Base-by-base conservation (phyloP, 2,113 vertebrate species). In the Pithys albifrons region DNA sequence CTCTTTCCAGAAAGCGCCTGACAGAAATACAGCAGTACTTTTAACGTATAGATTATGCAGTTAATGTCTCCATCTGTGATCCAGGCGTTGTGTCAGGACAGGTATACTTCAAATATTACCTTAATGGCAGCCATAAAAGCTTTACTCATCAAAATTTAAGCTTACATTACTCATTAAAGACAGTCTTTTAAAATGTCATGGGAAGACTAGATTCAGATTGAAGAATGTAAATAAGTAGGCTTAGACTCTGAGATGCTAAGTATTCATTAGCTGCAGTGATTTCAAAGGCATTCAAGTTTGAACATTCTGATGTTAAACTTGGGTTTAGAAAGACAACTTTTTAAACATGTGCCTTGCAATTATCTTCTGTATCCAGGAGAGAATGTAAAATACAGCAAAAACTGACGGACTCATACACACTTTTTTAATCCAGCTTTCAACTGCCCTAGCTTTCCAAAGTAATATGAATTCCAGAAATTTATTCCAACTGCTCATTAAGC, bases 71-170 rank as follows among this genome's bases (percentile, higher is more conserved):
- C 15, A 59, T 84, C 54, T 83, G 64, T 31, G 33, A 81, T 37
- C 19, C 37, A 67, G 39, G 39, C 61, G 31, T 70, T 46, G 3
- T 23, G 28, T 58, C 71, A 83, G 64, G 76, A 66, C 14, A 78
- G 11, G 41, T 78, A 89, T 91, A 35, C 18, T 88, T 92, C 65
- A 55, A 29, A 24, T 46, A 46, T 58, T 80, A 88, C 18, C 14
- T 88, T 93, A 85, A 90, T 23, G 48, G 33, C 37, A 73, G 20
- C 66, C 55, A 73, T 62, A 72, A 92, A 76, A 77, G 43, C 51
- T 70, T 80, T 46, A 77, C 49, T 57, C 76, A 85, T 64, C 43
- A 87, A 62, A 86, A 89, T 45, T 93, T 67, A 83, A 83, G 25
- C 51, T 89, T 77, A 52, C 17, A 29, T 57, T 66, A 70, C 51